Evolutionary conservation across 2,113 vertebrate species (phyloP), one percentile per base, ranked within the genome.

Genomic region (Garra rufa): DNA sequence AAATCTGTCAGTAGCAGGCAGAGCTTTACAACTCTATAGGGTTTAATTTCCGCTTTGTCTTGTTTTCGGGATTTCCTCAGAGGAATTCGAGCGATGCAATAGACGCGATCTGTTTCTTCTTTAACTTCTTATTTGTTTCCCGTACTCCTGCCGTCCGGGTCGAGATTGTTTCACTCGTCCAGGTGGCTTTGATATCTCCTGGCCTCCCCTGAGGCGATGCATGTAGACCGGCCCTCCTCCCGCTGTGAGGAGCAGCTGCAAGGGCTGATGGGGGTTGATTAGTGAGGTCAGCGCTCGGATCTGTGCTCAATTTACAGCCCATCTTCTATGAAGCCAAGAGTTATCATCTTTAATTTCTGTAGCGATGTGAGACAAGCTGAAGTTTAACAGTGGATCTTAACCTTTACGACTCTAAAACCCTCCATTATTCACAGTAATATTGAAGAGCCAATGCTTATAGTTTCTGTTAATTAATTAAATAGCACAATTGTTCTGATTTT

Each of bases 161-260:
- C 17, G 17, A 63, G 81, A 79, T 85, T 76, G 48, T 83, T 28
- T 82, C 80, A 78, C 30, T 70, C 65, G 55, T 84, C 81, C 87
- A 81, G 77, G 74, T 88, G 85, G 75, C 69, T 82, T 88, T 86
- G 55, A 67, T 85, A 80, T 82, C 44, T 46, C 52, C 38, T 70
- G 61, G n/a, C 73, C 61, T 55, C 52, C 85, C 81, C 50, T 43
- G 46, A 74, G 75, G 63, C 52, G 48, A 19, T 74, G 65, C 65
- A 80, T 69, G 70, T 80, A 55, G 34, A 59, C 50, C 38, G 13
- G 24, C 34, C 34, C 34, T 52, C 67, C 86, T 82, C 73, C 59
- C 43, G 78, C 84, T 17, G 17, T 57, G 69, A 55, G 55, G 55
- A 28, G 41, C 75, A 77, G 75, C 50, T 50, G 28, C n/a, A 81